Evolutionary conservation across 2,797 vertebrate genomes (phyloP).

Genomic region (Amphiprion clarkii): DNA sequence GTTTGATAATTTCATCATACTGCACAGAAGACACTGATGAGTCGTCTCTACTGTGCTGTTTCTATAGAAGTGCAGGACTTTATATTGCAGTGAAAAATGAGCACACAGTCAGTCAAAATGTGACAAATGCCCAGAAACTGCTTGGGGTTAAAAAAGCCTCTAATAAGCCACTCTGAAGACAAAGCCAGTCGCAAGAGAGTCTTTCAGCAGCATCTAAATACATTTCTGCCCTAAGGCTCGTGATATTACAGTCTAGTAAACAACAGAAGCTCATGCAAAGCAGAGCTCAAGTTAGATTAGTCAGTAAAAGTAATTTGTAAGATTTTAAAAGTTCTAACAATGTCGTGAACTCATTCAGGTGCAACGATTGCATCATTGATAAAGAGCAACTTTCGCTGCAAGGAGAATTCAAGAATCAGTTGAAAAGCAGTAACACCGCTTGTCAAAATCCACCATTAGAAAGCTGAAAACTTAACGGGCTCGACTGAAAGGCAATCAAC

Average conservation of each 20-base stretch:
- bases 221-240: background rate
- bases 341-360: constrained; percentile 8
- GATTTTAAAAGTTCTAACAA: background rate
- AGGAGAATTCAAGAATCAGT: background rate
- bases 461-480: background rate
- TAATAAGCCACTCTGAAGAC: background rate
- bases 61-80: no score
- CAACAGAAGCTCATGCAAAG: constrained; percentile 33
- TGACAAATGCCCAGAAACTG: no score
- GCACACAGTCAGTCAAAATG: no score
- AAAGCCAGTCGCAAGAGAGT: background rate
- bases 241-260: constrained; percentile 13
- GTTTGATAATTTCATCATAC: no score
- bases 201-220: constrained; percentile 29
- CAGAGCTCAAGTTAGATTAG: background rate
- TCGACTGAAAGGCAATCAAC: background rate
- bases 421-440: background rate
- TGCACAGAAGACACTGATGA: no score
- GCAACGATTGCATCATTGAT: background rate
- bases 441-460: background rate
- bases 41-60: no score
- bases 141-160: no score
- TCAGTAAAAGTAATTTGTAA: background rate
- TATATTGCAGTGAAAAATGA: no score
- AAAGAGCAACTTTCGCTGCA: constrained; percentile 1